A percentile compares a stretch with the other conserved stretches of the same genome.
Evolutionary conservation across 1,140 invertebrate genomes (phyloP).

Genomic region (Drosophila parabipectinata): DNA sequence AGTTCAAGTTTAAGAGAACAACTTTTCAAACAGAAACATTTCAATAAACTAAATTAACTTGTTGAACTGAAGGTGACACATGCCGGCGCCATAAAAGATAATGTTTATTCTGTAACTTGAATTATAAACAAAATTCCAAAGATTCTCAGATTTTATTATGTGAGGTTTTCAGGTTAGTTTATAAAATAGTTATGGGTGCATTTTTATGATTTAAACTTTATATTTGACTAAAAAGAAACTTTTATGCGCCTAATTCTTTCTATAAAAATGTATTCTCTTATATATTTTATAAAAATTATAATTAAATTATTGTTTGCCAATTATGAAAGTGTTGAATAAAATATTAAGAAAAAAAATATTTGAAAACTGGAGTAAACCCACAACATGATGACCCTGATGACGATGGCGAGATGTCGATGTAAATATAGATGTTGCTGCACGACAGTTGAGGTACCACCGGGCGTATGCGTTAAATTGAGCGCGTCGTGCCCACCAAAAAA

Average conservation of each 20-base stretch:
- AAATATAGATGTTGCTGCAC: slow-evolving; percentile 11
- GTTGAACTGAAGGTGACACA: slow-evolving; percentile 23
- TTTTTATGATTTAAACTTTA: no score
- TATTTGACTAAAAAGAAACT: not conserved
- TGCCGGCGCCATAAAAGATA: not conserved
- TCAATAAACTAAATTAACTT: slow-evolving; percentile 14
- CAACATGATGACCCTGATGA: slow-evolving; percentile 68
- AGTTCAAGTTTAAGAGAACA: slow-evolving; percentile 24
- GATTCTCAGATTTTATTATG: not conserved
- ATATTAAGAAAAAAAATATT: not conserved
- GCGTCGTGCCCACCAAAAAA: slow-evolving; percentile 43
- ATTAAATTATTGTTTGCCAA: not conserved
- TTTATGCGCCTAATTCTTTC: no score
- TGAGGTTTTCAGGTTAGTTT: not conserved
- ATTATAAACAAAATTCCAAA: not conserved
- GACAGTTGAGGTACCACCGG: slow-evolving; percentile 46
- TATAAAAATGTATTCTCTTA: no score
- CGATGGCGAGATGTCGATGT: slow-evolving; percentile 5
- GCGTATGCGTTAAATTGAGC: slow-evolving; percentile 69
- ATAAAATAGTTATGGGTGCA: no score
- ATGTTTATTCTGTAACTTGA: not conserved
- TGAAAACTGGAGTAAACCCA: slow-evolving; percentile 29
- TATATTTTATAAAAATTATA: no score
- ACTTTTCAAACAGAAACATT: slow-evolving; percentile 23
- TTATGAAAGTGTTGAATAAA: slow-evolving; percentile 30